Conservation (phyloP, 2,113 vertebrate species). For the Poecilia latipinna region DNA sequence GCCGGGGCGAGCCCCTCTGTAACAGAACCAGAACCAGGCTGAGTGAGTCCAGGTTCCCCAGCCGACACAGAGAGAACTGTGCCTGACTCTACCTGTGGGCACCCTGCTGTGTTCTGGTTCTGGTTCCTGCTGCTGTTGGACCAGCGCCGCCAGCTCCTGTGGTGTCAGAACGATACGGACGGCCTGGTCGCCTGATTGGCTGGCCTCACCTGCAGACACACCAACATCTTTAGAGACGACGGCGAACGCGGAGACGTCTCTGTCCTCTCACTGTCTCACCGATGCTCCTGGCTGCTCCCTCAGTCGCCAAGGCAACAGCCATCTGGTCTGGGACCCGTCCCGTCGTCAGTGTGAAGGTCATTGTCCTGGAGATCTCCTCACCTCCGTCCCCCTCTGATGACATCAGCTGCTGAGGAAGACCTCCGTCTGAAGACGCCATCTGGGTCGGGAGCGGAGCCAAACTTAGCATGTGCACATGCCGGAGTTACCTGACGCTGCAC, state of each 20-base stretch:
- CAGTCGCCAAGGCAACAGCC: slow-evolving; percentile 80
- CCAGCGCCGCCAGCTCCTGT: slow-evolving; percentile 87
- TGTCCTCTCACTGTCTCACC: slow-evolving; percentile 17
- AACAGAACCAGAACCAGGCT: neutral
- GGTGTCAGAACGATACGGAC: slow-evolving; percentile 90
- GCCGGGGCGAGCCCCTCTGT: slow-evolving; percentile 87
- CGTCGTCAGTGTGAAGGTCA: slow-evolving; percentile 84
- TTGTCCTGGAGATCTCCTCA: slow-evolving; percentile 56
- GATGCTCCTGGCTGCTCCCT: slow-evolving; percentile 84
- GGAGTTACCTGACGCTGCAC: slow-evolving; percentile 62
- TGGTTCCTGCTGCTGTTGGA: slow-evolving; percentile 90
- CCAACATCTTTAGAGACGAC: neutral
- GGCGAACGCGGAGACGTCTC: neutral
- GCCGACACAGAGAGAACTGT: too few relatives aligned
- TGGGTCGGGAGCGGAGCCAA: slow-evolving; percentile 6
- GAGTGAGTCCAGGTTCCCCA: neutral
- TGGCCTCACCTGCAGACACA: slow-evolving; percentile 63
- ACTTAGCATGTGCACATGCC: slow-evolving; percentile 1
- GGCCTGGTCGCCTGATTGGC: slow-evolving; percentile 77
- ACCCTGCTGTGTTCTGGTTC: slow-evolving; percentile 85
- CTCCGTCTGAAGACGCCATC: slow-evolving; percentile 55
- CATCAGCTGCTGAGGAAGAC: slow-evolving; percentile 88
- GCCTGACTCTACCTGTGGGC: slow-evolving; percentile 71
- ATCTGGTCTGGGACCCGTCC: slow-evolving; percentile 85
- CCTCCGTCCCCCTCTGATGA: slow-evolving; percentile 71